Evolutionary conservation across 2,888 invertebrate species (phyloP).

Genomic region (Agrochola lychnidis): DNA sequence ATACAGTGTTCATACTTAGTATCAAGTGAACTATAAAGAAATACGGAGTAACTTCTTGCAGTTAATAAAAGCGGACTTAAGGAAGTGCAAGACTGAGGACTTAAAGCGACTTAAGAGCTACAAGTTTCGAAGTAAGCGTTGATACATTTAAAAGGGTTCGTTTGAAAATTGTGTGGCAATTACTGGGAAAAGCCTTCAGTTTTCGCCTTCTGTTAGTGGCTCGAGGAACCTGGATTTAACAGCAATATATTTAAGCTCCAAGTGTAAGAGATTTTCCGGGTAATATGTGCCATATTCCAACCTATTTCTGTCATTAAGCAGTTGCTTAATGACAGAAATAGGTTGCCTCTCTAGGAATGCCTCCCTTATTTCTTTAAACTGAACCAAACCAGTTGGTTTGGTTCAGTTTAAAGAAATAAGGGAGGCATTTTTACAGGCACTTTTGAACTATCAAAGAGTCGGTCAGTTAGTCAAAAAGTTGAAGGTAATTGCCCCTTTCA

Average conservation of each 20-base stretch:
- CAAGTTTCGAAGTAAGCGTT: conserved; percentile 12
- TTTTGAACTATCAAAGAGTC: too few relatives aligned
- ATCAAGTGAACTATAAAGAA: conserved; percentile 4
- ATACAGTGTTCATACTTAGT: conserved; percentile 4
- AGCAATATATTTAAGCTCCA: not conserved
- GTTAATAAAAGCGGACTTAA: conserved; percentile 33
- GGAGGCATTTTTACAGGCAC: too few relatives aligned
- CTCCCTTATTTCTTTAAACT: too few relatives aligned
- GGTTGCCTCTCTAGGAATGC: too few relatives aligned
- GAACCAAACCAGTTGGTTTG: not conserved
- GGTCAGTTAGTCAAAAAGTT: too few relatives aligned
- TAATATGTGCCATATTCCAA: not conserved
- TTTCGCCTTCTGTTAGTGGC: not conserved
- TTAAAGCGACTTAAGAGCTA: conserved; percentile 3
- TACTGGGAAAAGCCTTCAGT: not conserved
- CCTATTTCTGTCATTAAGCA: not conserved
- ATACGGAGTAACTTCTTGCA: conserved; percentile 14
- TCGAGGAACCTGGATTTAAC: not conserved
- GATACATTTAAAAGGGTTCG: conserved; percentile 17
- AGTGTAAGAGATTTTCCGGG: conserved; percentile 2
- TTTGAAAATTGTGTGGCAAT: not conserved
- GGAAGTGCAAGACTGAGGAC: conserved; percentile 2
- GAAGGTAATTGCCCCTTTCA: too few relatives aligned
- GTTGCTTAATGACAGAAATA: too few relatives aligned
- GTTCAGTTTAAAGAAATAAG: too few relatives aligned